These are phyloP conservation scores for Crenichthys baileyi DNA, from an alignment of 2,797 vertebrate species.

Conservation along the genomic window DNA sequence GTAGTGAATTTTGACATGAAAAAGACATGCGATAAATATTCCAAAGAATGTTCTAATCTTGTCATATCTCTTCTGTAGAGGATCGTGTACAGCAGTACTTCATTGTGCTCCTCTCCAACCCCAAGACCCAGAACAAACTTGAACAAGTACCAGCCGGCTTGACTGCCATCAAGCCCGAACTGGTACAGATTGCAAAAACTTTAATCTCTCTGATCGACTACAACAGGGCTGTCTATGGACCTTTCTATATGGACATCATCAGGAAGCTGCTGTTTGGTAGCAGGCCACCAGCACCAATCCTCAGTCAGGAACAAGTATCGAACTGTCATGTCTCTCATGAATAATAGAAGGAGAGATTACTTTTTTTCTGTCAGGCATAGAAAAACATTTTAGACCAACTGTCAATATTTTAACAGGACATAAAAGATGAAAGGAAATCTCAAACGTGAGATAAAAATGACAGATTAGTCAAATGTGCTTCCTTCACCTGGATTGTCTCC, in stretches of 20 bases:
- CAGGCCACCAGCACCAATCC: slow-evolving; percentile 22
- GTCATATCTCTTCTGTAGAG: slow-evolving; percentile 74
- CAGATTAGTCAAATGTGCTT: background rate
- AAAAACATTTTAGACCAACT: slow-evolving; percentile 4
- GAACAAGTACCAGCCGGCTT: slow-evolving; percentile 87
- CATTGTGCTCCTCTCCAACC: slow-evolving; percentile 80
- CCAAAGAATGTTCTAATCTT: slow-evolving; percentile 14
- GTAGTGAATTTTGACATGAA: background rate
- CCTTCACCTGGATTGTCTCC: background rate
- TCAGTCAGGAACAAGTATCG: slow-evolving; percentile 35
- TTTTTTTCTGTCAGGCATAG: slow-evolving; percentile 6
- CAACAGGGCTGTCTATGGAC: slow-evolving; percentile 92
- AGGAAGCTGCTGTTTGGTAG: slow-evolving; percentile 86
- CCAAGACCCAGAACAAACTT: slow-evolving; percentile 76
- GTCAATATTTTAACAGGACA: background rate
- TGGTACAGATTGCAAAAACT: slow-evolving; percentile 82
- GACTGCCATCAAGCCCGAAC: slow-evolving; percentile 84
- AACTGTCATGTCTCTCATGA: slow-evolving; percentile 39
- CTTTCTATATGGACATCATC: slow-evolving; percentile 91
- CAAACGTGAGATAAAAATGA: background rate
- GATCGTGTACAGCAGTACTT: slow-evolving; percentile 89
- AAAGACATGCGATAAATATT: background rate
- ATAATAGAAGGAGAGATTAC: slow-evolving; percentile 33
- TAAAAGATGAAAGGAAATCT: background rate
- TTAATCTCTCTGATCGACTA: slow-evolving; percentile 88